Conservation (phyloP, 2,113 vertebrate genomes). For the human (Homo sapiens) region GRCh38 chr20:11628001-11628500, state of each 20-base stretch:
- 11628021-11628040: neutral
- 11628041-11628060: neutral
- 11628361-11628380: too few relatives aligned
- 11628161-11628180: neutral
- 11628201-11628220: neutral
- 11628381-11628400: too few relatives aligned
- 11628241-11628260: neutral
- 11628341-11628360: too few relatives aligned
- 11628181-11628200: neutral
- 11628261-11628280: neutral
- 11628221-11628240: neutral
- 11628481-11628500: neutral
- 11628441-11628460: conserved; percentile 23
- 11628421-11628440: neutral
- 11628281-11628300: neutral
- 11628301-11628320: too few relatives aligned
- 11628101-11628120: neutral
- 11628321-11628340: too few relatives aligned
- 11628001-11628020: neutral
- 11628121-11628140: neutral
- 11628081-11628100: accelerated
- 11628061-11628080: accelerated
- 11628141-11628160: neutral
- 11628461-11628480: neutral
- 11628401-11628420: too few relatives aligned